Conservation (phyloP, 2,113 vertebrate species). For the Rhipidura dahli region DNA sequence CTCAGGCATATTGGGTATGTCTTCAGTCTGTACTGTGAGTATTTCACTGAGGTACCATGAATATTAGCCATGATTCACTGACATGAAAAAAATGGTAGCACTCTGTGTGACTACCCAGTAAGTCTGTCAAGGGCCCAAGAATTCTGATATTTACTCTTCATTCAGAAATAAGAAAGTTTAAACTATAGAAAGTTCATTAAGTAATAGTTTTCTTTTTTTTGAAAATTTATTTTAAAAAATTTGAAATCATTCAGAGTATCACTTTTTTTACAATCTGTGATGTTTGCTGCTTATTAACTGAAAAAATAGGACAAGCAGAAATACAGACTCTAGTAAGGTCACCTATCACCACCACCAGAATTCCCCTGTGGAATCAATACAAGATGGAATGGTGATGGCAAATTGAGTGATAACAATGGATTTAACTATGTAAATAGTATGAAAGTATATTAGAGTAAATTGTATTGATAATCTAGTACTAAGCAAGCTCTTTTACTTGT, state of each 20-base stretch:
- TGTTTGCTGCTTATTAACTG: not conserved
- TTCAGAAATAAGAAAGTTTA: not conserved
- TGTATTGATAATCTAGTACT: not conserved
- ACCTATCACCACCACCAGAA: not conserved
- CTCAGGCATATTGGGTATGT: not conserved
- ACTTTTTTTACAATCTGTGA: not conserved
- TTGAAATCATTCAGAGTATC: not conserved
- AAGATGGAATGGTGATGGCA: not conserved
- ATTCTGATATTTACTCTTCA: not conserved
- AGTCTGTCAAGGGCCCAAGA: not conserved
- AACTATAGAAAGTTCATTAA: not conserved
- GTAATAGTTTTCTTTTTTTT: not conserved
- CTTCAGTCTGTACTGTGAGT: not conserved
- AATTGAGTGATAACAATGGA: not conserved
- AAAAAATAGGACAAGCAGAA: not conserved
- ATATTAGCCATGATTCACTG: not conserved
- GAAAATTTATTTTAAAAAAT: not conserved
- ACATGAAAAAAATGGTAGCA: not conserved
- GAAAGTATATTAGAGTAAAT: not conserved
- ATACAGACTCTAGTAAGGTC: not conserved
- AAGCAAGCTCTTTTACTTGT: not conserved
- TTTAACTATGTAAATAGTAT: not conserved
- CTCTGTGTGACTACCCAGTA: not conserved
- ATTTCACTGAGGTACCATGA: not conserved
- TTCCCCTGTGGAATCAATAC: not conserved